Evolutionary conservation across 2,113 vertebrate genomes (phyloP), one percentile per base, ranked within the genome.

Genomic region (Microtus pennsylvanicus): DNA sequence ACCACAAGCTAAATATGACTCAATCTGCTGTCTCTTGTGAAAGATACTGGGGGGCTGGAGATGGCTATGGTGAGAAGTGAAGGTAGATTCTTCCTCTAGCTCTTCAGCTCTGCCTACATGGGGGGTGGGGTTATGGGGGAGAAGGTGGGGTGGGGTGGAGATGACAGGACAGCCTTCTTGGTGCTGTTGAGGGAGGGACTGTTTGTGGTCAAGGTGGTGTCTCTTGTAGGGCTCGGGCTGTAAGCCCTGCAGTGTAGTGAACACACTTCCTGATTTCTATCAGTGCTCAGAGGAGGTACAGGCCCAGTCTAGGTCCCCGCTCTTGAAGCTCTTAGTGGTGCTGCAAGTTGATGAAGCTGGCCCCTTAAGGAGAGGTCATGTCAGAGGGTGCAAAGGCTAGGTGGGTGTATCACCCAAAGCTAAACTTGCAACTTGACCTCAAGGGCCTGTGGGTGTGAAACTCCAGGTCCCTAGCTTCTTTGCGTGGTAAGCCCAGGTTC

Each of bases 11-110:
- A 14, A 82, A 30, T 77, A 83, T 98, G 97, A 98, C 96, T 97
- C 97, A 97, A 96, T 72, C 11, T 67, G 38, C 82, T 58, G 76
- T 87, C n/a, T 97, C 93, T 98, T 98, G 90, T 96, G 97, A 96
- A 97, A 98, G 96, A 42, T 11, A 58, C 82, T 50, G 76, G 65
- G 92, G 91, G 89, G 47, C 16, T 28, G 0, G 63, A 38, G 87
- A 52, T 70, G 88, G 86, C 26, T 74, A 7, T 65, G 69, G 42
- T 33, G 42, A 55, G 63, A 80, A 76, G 83, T 35, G 45, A 76
- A 38, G 55, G 75, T 10, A n/a, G 75, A 35, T 50, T 65, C 90
- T 89, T 67, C 82, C 80, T 94, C 42, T 13, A 61, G 82, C 30
- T 83, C 74, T 67, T 76, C n/a, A 75, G 55, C 28, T 14, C 4